Evolutionary conservation across 2,888 invertebrate species (phyloP).

Genomic region (Mesochorus sp.): DNA sequence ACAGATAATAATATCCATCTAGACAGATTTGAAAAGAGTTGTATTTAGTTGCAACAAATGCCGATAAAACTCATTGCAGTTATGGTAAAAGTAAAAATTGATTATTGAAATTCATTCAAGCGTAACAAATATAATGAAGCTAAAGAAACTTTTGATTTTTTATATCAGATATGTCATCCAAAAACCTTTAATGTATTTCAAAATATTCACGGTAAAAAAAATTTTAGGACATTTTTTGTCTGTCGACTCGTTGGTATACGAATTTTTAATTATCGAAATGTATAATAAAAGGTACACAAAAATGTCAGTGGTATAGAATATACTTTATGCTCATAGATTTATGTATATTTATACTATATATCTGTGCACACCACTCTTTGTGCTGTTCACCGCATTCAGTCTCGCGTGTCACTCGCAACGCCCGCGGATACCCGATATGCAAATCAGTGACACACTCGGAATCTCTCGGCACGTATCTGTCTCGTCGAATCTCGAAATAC

Average conservation of each 20-base stretch:
- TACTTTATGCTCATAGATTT: not conserved
- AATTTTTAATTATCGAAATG: constrained; percentile 42
- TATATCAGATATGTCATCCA: too few relatives aligned
- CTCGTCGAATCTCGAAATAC: constrained; percentile 50
- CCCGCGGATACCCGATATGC: constrained; percentile 38
- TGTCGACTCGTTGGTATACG: not conserved
- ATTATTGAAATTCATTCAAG: too few relatives aligned
- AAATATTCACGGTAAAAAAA: not conserved
- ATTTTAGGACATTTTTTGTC: not conserved
- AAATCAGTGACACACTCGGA: constrained; percentile 42
- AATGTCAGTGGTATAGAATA: not conserved
- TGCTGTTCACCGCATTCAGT: not conserved
- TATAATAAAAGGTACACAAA: constrained; percentile 17
- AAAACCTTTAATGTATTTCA: too few relatives aligned
- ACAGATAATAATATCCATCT: too few relatives aligned
- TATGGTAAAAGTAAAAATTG: too few relatives aligned
- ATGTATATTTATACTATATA: too few relatives aligned
- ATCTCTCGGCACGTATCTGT: constrained; percentile 16
- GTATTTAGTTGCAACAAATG: too few relatives aligned
- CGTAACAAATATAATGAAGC: too few relatives aligned
- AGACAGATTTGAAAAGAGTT: too few relatives aligned
- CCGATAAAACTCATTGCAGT: too few relatives aligned
- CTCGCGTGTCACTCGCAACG: constrained; percentile 6
- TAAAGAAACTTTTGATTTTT: too few relatives aligned
- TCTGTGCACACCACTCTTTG: not conserved